Percentiles rank a stretch among this genome's conserved stretches.
These are phyloP conservation scores for Clusia tigrina DNA, from an alignment of 2,888 invertebrate genomes.

Conservation along the genomic window DNA sequence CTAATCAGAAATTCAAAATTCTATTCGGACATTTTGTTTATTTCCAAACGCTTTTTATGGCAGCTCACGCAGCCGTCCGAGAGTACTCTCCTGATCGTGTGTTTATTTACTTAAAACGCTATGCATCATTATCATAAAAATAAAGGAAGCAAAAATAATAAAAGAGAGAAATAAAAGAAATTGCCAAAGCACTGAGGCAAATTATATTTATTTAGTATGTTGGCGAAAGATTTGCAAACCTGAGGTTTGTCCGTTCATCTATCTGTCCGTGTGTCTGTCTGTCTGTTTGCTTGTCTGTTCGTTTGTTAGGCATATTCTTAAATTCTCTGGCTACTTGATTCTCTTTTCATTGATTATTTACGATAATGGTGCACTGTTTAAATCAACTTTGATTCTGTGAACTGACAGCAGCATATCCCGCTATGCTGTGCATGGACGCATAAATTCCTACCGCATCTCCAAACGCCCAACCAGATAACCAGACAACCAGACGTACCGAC, in stretches of 20 bases:
- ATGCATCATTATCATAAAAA: conserved; percentile 15
- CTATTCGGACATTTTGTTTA: neutral
- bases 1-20: neutral
- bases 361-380: too few species aligned
- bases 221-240: neutral
- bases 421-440: too few species aligned
- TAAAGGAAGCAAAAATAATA: neutral
- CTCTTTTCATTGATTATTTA: too few species aligned
- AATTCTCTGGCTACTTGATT: too few species aligned
- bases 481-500: too few species aligned
- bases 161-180: neutral
- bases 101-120: conserved; percentile 19
- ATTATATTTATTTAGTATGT: neutral
- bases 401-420: too few species aligned
- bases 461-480: too few species aligned
- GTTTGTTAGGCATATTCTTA: neutral
- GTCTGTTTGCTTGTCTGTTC: neutral
- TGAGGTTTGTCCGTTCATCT: neutral
- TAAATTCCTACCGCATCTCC: too few species aligned
- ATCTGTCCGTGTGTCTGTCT: neutral
- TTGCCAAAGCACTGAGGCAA: neutral
- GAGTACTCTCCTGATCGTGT: neutral
- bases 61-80: too few species aligned
- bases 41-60: conserved; percentile 5
- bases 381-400: too few species aligned